These are phyloP conservation scores for Vireo altiloquus DNA, from an alignment of 2,113 vertebrate species.

Conservation along the genomic window DNA sequence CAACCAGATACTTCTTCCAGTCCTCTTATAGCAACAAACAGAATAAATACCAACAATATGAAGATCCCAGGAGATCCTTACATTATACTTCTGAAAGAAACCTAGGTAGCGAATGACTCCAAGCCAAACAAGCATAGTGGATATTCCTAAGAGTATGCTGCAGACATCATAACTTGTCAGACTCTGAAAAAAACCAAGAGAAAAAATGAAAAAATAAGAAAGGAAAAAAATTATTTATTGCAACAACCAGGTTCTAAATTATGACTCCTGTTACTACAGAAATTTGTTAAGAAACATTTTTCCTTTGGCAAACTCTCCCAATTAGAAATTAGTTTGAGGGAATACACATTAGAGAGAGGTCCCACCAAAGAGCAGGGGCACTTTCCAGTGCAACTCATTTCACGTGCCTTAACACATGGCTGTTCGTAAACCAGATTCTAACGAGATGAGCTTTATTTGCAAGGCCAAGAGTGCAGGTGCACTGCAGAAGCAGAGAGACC, in stretches of 20 bases:
- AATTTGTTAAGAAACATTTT: not conserved
- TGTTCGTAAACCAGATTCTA: not conserved
- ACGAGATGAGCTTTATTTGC: not conserved
- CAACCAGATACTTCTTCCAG: not conserved
- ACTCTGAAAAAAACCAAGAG: constrained; percentile 68
- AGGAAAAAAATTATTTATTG: not conserved
- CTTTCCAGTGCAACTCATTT: not conserved
- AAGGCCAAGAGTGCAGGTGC: not conserved
- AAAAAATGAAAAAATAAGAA: not conserved
- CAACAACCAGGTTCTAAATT: not conserved
- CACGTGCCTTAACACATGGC: not conserved
- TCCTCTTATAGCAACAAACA: constrained; percentile 8
- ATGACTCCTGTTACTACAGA: not conserved
- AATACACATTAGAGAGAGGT: not conserved
- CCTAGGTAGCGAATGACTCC: constrained; percentile 92
- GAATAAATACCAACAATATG: constrained; percentile 40
- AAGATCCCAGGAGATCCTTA: constrained; percentile 69
- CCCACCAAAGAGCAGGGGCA: not conserved
- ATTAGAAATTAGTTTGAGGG: not conserved
- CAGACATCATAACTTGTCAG: constrained; percentile 90
- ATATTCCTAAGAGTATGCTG: constrained; percentile 89
- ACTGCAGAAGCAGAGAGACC: not conserved
- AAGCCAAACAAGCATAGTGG: constrained; percentile 92
- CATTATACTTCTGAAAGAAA: constrained; percentile 96
- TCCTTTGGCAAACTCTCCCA: not conserved